Evolutionary conservation across 2,113 vertebrate species (phyloP).

Genomic region (Melanocharis versteri): DNA sequence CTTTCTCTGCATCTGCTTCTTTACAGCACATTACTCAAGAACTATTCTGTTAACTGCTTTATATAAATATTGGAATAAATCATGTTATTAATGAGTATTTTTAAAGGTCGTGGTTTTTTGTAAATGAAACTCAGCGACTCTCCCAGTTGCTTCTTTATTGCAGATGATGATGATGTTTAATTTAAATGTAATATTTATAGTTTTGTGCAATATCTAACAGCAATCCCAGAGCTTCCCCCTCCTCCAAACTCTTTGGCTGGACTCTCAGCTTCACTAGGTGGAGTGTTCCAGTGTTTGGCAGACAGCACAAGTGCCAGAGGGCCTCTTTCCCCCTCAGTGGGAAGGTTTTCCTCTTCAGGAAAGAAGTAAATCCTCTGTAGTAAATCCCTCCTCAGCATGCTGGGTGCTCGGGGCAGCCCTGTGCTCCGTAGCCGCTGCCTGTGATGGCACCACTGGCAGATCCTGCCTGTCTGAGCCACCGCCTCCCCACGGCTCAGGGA

Average conservation of each 20-base stretch:
- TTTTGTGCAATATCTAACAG: neutral
- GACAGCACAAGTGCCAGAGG: neutral
- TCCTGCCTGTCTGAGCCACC: neutral
- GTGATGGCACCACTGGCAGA: neutral
- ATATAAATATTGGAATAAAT: neutral
- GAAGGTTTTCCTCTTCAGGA: neutral
- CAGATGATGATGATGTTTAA: neutral
- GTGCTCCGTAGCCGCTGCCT: neutral
- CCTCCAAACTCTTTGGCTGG: neutral
- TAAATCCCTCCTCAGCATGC: neutral
- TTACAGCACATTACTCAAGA: neutral
- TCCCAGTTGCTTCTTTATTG: neutral
- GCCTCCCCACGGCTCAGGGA: accelerated
- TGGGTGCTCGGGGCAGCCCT: neutral
- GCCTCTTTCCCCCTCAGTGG: neutral
- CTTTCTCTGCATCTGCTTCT: neutral
- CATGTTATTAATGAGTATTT: neutral
- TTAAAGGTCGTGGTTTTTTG: neutral
- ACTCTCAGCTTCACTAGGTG: neutral
- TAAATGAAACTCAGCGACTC: neutral
- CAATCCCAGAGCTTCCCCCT: neutral
- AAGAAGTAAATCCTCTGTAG: too few species aligned
- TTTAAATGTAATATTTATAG: neutral
- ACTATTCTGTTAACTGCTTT: neutral
- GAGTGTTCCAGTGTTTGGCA: accelerated